Evolutionary conservation across 2,797 vertebrate species (phyloP), one percentile per base, ranked within the genome.

Genomic region (Acanthurus leucopareius): DNA sequence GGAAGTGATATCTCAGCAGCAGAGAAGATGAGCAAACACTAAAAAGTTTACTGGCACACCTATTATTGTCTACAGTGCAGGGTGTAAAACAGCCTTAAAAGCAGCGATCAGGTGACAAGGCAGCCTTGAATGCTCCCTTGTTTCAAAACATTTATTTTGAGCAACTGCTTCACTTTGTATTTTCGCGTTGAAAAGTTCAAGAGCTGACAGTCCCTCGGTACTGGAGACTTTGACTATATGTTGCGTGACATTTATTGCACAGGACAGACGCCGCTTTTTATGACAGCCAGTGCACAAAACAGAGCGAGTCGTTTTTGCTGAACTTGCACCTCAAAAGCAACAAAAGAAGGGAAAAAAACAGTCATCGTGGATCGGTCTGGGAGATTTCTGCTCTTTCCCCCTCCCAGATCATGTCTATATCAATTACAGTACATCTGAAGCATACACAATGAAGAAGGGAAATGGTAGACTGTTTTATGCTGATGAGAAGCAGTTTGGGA

Each of bases 71-170:
- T 87, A 61, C 65, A 63, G 77, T 7, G 65, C 54, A 35, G 66
- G 79, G 57, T 65, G 68, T 54, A 86, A 80, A 85, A 47, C 76
- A 86, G 82, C 67, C 72, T 87, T 90, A 84, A 91, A 87, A 89
- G 85, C 81, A 58, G 63, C 69, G 51, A 79, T 92, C 90, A 86
- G 90, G 89, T 89, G 89, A 92, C 84, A 81, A 86, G 76, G 64
- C 87, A 60, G 85, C 85, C 87, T 86, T 78, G 74, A 90, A 84
- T 56, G 10, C 88, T 17, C 70, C 71, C 62, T 54, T 25, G 2
- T 91, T 89, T 89, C 87, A 87, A 90, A 91, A 90, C 85, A 86
- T 92, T 92, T 93, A 92, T 92, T 94, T 92, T 89, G 75, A 93
- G 91, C 89, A 82, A 80, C 87, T 78, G 86, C 75, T 75, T 87